Evolutionary conservation across 2,888 invertebrate species (phyloP).

Genomic region (Brachyptera putata): DNA sequence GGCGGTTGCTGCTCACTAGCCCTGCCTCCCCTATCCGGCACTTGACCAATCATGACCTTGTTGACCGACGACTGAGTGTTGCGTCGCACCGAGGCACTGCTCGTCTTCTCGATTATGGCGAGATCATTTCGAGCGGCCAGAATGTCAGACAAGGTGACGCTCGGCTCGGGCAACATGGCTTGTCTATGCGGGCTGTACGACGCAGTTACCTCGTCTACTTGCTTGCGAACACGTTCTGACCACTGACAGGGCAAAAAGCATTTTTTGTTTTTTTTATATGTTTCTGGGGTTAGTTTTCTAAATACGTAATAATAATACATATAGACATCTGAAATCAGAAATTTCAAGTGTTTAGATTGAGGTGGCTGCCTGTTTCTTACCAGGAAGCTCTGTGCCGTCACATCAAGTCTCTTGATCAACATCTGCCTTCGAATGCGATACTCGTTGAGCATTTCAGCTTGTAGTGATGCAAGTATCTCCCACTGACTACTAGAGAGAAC

Average conservation of each 20-base stretch:
- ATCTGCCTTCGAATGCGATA: conserved; percentile 80
- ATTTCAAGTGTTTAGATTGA: too few species aligned
- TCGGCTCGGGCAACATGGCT: conserved; percentile 54
- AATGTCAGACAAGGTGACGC: conserved; percentile 69
- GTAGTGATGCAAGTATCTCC: conserved; percentile 64
- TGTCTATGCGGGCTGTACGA: conserved; percentile 54
- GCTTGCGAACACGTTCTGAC: conserved; percentile 73
- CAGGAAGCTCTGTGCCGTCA: conserved; percentile 95
- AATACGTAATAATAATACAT: too few species aligned
- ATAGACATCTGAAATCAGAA: too few species aligned
- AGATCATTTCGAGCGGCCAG: conserved; percentile 80
- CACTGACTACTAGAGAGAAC: conserved; percentile 77
- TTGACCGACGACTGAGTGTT: conserved; percentile 81
- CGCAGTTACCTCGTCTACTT: conserved; percentile 64
- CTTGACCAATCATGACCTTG: conserved; percentile 85
- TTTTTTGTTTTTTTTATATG: too few species aligned
- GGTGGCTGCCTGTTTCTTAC: too few species aligned
- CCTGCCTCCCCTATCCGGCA: conserved; percentile 92
- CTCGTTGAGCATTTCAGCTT: conserved; percentile 72
- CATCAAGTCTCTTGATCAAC: conserved; percentile 86
- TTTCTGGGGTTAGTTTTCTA: too few species aligned
- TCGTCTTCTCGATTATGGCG: conserved; percentile 87
- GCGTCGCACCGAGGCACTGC: conserved; percentile 77
- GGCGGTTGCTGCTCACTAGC: conserved; percentile 88
- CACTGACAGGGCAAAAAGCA: conserved; percentile 53